Evolutionary conservation across 2,113 vertebrate species (phyloP), one percentile per base, ranked within the genome.

Genomic region (Trematomus loennbergii): DNA sequence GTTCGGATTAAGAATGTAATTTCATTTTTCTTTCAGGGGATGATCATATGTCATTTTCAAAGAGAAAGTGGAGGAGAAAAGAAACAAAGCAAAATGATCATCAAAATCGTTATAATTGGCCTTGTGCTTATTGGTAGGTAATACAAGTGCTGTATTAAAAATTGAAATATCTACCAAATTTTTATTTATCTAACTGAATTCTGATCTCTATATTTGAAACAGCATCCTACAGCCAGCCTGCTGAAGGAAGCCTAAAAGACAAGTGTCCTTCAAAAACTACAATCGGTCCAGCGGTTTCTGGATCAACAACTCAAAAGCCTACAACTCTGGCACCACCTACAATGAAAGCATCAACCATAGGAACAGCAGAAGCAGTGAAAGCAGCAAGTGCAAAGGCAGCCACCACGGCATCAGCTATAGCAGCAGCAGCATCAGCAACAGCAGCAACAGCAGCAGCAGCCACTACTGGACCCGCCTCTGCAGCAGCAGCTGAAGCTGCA

Each of bases 61-160:
- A 3, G 17, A 12, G 20, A 57, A 12, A 15, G 12, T 0, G 2
- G 20, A 20, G 50, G 12, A 29, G n/a, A 20, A 45, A 1, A 43
- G 9, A 53, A 59, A 40, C 0, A 7, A 8, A 9, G 55, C 40
- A 80, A 18, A 11, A 83, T 83, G 77, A 55, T 84, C 8, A 5
- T 33, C 52, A 65, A 70, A n/a, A 62, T 29, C 1, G 36, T 72
- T 9, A 2, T 77, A 3, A 0, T 74, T 18, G 2, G 65, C 5
- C 1, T 81, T 0, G 3, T 81, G 1, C 15, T 87, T 15, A 22
- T 45, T 52, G 68, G 85, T 87, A 29, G 81, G 81, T 81, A 13
- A n/a, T n/a, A n/a, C 50, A 3, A 48, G 18, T 18, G 5, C 43
- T 20, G 15, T 16, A 12, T 54, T 54, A 12, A 25, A 45, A 33